phyloP scores from a whole-genome alignment of 2,113 vertebrate genomes.

The Ceratotherium simum region DNA sequence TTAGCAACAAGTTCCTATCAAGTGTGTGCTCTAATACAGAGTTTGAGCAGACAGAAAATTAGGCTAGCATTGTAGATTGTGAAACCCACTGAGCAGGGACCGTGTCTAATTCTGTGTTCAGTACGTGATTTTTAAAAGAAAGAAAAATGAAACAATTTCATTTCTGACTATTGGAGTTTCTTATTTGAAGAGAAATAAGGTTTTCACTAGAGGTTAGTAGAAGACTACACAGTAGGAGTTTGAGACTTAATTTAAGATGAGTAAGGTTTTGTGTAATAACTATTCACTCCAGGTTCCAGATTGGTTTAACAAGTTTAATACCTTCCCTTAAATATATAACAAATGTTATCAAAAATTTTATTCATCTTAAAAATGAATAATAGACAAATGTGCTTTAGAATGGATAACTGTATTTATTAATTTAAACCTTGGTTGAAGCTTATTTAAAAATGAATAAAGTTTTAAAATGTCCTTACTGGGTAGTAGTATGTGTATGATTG shows the following conservation, averaged over 20 bases:
- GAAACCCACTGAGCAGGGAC: constrained; percentile 37
- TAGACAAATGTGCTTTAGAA: background rate
- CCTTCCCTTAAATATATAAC: background rate
- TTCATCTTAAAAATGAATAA: constrained; percentile 46
- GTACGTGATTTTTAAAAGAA: constrained; percentile 66
- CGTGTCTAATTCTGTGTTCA: constrained; percentile 53
- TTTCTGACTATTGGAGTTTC: constrained; percentile 57
- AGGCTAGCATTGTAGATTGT: background rate
- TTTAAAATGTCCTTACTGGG: background rate
- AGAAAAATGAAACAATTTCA: constrained; percentile 67
- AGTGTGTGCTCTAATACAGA: background rate
- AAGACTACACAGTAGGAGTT: background rate
- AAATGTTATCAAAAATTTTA: background rate
- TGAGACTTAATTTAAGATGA: constrained; percentile 58
- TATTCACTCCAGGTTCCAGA: background rate
- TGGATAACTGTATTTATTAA: background rate
- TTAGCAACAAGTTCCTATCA: constrained; percentile 55
- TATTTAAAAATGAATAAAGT: constrained; percentile 28
- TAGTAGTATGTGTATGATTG: background rate
- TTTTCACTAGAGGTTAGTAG: constrained; percentile 32
- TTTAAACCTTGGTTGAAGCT: background rate
- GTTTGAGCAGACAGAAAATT: constrained; percentile 51
- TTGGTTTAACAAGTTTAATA: constrained; percentile 4
- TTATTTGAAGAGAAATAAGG: constrained; percentile 61
- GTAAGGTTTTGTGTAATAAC: constrained; percentile 29